Conservation (phyloP, 2,113 vertebrate genomes). For the Pseudopodoces humilis region DNA sequence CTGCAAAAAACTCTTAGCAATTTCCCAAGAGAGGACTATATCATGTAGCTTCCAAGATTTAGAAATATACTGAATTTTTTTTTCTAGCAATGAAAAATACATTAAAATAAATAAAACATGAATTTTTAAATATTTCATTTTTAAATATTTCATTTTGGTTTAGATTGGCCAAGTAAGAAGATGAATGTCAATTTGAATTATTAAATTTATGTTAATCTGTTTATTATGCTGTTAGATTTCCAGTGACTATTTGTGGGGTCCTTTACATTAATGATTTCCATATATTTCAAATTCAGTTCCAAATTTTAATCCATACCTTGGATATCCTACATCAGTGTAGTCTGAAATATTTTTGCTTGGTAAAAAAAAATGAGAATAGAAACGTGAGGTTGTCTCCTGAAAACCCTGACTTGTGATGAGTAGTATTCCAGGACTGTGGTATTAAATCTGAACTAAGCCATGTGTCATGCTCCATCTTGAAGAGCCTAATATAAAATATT, state of each 20-base stretch:
- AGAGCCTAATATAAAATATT: neutral
- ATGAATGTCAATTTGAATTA: neutral
- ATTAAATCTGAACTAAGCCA: neutral
- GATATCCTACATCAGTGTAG: neutral
- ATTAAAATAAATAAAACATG: neutral
- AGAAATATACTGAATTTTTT: neutral
- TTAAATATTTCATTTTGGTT: neutral
- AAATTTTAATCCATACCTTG: neutral
- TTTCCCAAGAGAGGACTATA: neutral
- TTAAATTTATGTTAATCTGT: neutral
- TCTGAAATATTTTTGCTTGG: neutral
- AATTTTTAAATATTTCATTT: neutral
- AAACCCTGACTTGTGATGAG: neutral
- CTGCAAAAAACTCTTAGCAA: neutral
- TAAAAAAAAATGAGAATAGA: neutral
- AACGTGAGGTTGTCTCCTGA: neutral
- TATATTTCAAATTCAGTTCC: neutral
- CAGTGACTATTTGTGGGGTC: neutral
- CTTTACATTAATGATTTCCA: neutral
- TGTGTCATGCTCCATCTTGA: neutral
- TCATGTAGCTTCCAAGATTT: neutral
- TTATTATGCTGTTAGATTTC: neutral
- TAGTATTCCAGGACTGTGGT: neutral
- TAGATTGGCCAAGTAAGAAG: neutral
- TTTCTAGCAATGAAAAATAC: neutral